These are phyloP conservation scores for Axinella damicornis DNA, from an alignment of 37 sponge, comb jelly and placozoan genomes.

Conservation along the genomic window DNA sequence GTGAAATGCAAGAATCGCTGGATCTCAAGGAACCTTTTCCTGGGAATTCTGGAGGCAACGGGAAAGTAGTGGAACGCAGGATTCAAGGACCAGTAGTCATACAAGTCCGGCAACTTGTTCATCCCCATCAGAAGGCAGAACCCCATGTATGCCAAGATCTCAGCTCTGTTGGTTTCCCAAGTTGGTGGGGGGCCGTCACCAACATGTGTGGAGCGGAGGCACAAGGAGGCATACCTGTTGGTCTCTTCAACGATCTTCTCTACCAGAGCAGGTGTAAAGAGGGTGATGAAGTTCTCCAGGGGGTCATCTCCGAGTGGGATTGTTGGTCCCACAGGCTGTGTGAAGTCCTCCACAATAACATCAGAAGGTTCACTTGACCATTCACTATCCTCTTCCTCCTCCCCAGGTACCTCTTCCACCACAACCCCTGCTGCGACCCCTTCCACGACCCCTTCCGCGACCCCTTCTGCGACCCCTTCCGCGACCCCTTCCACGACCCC, in stretches of 20 bases:
- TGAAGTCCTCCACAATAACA: background rate
- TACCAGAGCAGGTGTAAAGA: slow-evolving; percentile 3
- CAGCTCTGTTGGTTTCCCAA: background rate
- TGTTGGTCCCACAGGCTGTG: background rate
- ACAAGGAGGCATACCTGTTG: slow-evolving; percentile 1
- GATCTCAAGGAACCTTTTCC: background rate
- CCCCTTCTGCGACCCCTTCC: background rate
- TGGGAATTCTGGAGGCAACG: background rate
- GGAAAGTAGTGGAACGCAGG: background rate
- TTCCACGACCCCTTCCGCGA: slow-evolving; percentile 1
- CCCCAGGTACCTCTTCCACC: background rate
- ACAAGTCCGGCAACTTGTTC: background rate
- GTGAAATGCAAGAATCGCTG: slow-evolving; percentile 5
- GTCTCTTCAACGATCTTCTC: slow-evolving; percentile 10
- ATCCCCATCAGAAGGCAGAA: slow-evolving; percentile 18
- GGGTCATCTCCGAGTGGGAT: background rate
- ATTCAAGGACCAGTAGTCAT: slow-evolving; percentile 35
- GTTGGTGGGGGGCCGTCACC: slow-evolving; percentile 3
- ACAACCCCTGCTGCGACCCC: background rate
- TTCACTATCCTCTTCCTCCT: background rate
- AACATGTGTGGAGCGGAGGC: background rate
- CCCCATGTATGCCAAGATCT: slow-evolving; percentile 8
- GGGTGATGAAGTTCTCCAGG: background rate
- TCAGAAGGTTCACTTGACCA: background rate
- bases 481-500: background rate